Conservation (phyloP, 1,140 invertebrate genomes). For the Tyrophagus putrescentiae region DNA sequence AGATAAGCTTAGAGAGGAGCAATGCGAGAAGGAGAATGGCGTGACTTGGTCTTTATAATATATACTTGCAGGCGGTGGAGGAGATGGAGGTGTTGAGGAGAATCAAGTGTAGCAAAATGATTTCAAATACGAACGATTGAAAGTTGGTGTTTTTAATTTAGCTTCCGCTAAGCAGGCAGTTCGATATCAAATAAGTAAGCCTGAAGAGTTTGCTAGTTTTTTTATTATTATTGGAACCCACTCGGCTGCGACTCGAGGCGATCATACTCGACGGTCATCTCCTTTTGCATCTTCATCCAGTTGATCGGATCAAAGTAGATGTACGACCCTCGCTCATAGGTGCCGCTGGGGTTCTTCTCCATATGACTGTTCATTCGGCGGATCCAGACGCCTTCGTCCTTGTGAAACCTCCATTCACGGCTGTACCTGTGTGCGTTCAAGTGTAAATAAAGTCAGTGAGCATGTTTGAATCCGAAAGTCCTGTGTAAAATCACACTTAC, state of each 20-base stretch:
- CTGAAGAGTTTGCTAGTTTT: no score
- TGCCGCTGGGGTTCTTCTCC: slow-evolving; percentile 79
- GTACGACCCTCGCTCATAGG: slow-evolving; percentile 93
- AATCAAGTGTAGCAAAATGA: no score
- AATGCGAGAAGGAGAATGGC: no score
- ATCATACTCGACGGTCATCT: slow-evolving; percentile 92
- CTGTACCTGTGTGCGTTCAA: slow-evolving; percentile 49
- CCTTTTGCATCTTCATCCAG: slow-evolving; percentile 85
- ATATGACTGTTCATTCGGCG: slow-evolving; percentile 84
- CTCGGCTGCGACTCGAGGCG: slow-evolving; percentile 83
- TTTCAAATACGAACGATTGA: no score
- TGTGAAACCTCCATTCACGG: slow-evolving; percentile 97
- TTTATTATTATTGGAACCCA: no score
- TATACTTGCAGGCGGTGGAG: no score
- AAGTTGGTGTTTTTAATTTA: no score
- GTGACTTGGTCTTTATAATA: no score
- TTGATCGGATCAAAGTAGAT: slow-evolving; percentile 90
- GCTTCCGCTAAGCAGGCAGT: no score
- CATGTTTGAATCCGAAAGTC: slow-evolving; percentile 7
- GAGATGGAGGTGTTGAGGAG: no score
- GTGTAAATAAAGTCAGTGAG: slow-evolving; percentile 21
- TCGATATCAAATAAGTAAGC: no score
- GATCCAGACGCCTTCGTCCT: slow-evolving; percentile 97
- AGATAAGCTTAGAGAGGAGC: no score
- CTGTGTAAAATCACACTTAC: slow-evolving; percentile 50